Base-by-base conservation (phyloP, 2,113 vertebrate genomes). In the Lichenostomus cassidix region DNA sequence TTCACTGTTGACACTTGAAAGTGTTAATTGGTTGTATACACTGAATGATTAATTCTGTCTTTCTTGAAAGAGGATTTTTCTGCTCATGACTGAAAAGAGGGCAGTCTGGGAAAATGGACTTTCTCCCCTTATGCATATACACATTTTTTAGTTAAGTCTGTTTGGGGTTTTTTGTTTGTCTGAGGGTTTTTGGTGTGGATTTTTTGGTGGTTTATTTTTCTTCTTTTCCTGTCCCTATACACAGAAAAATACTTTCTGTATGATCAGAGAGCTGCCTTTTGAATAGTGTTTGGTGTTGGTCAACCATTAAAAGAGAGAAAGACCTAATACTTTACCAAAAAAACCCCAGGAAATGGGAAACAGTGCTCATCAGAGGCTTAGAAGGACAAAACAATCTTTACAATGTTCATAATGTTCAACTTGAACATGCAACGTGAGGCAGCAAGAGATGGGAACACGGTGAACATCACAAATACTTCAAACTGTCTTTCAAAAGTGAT, bases 351-450 rank as follows among this genome's bases (percentile, higher is more conserved):
- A 85, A 77, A 69, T 56, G 4, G 23, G 35, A 3, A 76, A 42
- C 59, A 79, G 10, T 35, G 83, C 9, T 33, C 21, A 11, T 71
- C 25, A 28, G 42, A 70, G 11, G 10, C 49, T 63, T 91, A 35
- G 62, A 83, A 82, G 89, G 67, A 68, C 44, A n/a, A 7, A 76
- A 11, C 20, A 44, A 14, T 39, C 28, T 52, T 83, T 53, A n/a
- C 2, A 2, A 10, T 1, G 1, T 64, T 91, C 35, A n/a, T 2
- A 2, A 10, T 1, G 1, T 64, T 91, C 35, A 50, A 63, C 23
- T 18, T 81, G 35, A 80, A 21, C 3, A 1, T 63, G 47, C 39
- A 39, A 8, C 1, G 0, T 42, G 55, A 65, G 28, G 33, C 37
- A 62, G 50, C 18, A 70, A 71, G 59, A 81, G 39, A 39, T 49